phyloP scores from a whole-genome alignment of 2,113 vertebrate genomes.

The Recurvirostra avosetta region DNA sequence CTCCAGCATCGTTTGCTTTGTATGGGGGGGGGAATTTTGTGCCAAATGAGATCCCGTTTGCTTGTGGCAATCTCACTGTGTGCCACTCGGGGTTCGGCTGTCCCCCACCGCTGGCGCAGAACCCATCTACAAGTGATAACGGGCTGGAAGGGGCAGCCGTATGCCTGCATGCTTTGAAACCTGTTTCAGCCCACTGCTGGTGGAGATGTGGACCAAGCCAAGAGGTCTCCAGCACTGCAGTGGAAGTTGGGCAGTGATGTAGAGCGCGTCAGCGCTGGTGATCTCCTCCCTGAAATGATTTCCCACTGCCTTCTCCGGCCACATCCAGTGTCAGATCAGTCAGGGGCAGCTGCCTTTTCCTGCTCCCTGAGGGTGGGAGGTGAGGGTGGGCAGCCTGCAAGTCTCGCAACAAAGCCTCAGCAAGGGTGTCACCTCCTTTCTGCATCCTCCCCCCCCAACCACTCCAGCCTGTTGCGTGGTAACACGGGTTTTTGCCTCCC shows the following conservation, averaged over 20 bases:
- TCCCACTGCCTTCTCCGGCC: neutral
- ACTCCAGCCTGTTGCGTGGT: constrained; percentile 69
- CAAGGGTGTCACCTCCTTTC: constrained; percentile 76
- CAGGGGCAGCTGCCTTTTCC: neutral
- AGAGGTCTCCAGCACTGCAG: neutral
- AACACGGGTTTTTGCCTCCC: constrained; percentile 54
- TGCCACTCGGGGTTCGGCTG: neutral
- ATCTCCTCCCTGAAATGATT: neutral
- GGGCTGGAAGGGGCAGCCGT: neutral
- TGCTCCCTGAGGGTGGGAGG: constrained; percentile 68
- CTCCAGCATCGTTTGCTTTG: neutral
- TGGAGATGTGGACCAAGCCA: neutral
- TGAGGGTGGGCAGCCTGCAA: constrained; percentile 75
- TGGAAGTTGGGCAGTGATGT: neutral
- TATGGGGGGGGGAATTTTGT: neutral
- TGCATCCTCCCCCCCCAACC: constrained; percentile 75
- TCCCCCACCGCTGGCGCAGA: neutral
- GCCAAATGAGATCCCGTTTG: neutral
- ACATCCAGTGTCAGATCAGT: neutral
- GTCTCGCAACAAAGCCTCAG: constrained; percentile 75
- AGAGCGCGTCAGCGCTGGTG: neutral
- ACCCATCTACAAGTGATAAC: fast-evolving
- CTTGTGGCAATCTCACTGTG: neutral
- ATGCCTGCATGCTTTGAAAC: neutral
- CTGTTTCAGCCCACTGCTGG: neutral